Evolutionary conservation across 2,113 vertebrate species (phyloP).

Genomic region (Bagarius yarrelli): DNA sequence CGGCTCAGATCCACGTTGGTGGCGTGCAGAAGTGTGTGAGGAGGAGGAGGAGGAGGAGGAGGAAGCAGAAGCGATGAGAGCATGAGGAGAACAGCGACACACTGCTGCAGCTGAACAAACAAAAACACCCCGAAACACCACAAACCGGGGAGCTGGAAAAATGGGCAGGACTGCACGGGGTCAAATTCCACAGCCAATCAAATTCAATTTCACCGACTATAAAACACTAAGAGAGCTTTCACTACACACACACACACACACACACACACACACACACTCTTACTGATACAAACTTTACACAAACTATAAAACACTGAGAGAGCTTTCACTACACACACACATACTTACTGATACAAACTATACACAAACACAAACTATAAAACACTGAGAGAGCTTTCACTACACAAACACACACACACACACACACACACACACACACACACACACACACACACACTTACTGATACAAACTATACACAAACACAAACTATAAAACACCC

Average conservation of each 20-base stretch:
- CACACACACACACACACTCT: conserved; percentile 8
- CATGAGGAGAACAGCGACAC: conserved; percentile 59
- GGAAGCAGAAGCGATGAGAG: conserved; percentile 43
- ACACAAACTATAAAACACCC: too few relatives aligned
- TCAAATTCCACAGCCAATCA: conserved; percentile 76
- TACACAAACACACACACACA: neutral
- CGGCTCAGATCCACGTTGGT: conserved; percentile 63
- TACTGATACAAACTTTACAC: conserved; percentile 1
- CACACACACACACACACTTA: conserved; percentile 1
- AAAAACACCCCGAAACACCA: conserved; percentile 73
- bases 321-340: conserved; percentile 16
- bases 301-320: neutral
- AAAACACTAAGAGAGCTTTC: conserved; percentile 62
- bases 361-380: too few relatives aligned
- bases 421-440: conserved; percentile 21
- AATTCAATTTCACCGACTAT: conserved; percentile 81
- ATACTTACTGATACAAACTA: neutral
- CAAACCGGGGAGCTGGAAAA: conserved; percentile 73
- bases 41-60: neutral
- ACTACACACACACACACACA: conserved; percentile 32
- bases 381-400: conserved; percentile 31
- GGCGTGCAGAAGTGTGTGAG: conserved; percentile 53
- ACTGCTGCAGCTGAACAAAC: conserved; percentile 81
- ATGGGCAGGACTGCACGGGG: conserved; percentile 71
- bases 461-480: too few relatives aligned